phyloP scores from a whole-genome alignment of 2,113 vertebrate genomes.

The sheep (Ovis aries) region ARS-UI_Ramb_v3.0 NC_056061.1:91520001-91520500 shows the following conservation, averaged over 20 bases:
- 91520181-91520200: not conserved
- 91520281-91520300: not conserved
- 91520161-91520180: not conserved
- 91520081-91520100: rapidly evolving
- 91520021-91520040: not conserved
- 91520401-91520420: not conserved
- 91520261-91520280: not conserved
- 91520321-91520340: rapidly evolving
- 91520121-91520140: rapidly evolving
- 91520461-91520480: too few species aligned
- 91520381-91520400: rapidly evolving
- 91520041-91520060: not conserved
- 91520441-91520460: not conserved
- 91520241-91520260: not conserved
- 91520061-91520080: not conserved
- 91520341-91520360: not conserved
- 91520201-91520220: not conserved
- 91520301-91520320: not conserved
- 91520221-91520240: not conserved
- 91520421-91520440: rapidly evolving
- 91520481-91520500: rapidly evolving
- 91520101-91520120: not conserved
- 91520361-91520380: rapidly evolving
- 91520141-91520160: not conserved
- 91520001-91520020: not conserved